Percentiles rank a stretch among this genome's conserved stretches.
phyloP scores from a whole-genome alignment of 2,888 invertebrate genomes.

The Uloborus plumipes region DNA sequence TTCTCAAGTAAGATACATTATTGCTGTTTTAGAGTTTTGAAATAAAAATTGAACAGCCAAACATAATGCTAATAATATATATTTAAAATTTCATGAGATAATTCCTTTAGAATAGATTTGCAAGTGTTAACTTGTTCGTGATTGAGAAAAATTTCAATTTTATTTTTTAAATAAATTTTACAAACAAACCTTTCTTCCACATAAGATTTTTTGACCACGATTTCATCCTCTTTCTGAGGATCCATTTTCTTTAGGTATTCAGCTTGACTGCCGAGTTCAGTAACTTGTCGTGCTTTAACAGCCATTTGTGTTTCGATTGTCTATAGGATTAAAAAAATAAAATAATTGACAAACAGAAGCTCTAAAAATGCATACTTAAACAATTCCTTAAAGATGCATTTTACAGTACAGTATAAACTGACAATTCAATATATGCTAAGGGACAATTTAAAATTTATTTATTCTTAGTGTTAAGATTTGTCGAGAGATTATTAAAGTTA shows the following conservation, averaged over 20 bases:
- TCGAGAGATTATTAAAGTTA: not conserved
- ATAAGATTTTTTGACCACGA: conserved; percentile 91
- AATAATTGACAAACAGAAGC: not conserved
- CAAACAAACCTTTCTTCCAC: conserved; percentile 83
- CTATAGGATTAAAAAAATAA: conserved; percentile 67
- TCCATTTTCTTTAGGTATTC: conserved; percentile 93
- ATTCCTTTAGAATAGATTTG: too few species aligned
- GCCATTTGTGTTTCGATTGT: conserved; percentile 99
- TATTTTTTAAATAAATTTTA: not conserved
- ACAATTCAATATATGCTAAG: too few species aligned
- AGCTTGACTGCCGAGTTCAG: conserved; percentile 95
- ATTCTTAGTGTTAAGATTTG: too few species aligned
- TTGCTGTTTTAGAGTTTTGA: too few species aligned
- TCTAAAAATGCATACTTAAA: conserved; percentile 19
- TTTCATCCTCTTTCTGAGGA: conserved; percentile 96
- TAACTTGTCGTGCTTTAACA: conserved; percentile 90
- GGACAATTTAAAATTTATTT: too few species aligned
- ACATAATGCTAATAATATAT: too few species aligned
- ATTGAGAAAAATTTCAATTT: too few species aligned
- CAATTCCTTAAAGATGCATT: not conserved
- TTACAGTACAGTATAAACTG: too few species aligned
- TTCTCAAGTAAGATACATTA: too few species aligned
- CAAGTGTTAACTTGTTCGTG: too few species aligned
- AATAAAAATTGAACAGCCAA: too few species aligned
- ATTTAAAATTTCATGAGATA: too few species aligned